These are phyloP conservation scores for Tineola bisselliella DNA, from an alignment of 2,888 invertebrate genomes.

Conservation along the genomic window DNA sequence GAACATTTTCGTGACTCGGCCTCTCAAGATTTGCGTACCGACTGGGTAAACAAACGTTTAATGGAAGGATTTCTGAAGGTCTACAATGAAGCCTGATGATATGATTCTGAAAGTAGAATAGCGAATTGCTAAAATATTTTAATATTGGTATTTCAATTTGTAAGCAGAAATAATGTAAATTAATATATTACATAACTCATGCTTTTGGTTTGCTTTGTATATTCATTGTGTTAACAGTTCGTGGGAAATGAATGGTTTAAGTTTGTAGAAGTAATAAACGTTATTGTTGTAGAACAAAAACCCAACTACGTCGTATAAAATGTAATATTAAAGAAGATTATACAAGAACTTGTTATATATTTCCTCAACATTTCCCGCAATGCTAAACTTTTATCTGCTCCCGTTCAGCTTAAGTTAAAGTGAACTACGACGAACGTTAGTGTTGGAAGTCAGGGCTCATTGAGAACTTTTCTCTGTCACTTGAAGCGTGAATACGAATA, in stretches of 20 bases:
- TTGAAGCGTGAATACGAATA: constrained; percentile 9
- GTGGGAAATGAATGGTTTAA: no score
- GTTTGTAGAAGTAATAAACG: no score
- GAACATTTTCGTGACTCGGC: constrained; percentile 64
- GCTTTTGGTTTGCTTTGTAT: no score
- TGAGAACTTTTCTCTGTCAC: constrained; percentile 34
- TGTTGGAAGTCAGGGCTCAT: constrained; percentile 46
- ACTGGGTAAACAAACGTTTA: constrained; percentile 60
- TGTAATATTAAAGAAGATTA: not conserved
- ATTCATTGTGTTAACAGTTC: no score
- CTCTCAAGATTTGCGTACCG: constrained; percentile 62
- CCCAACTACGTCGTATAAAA: not conserved
- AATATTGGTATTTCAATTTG: not conserved
- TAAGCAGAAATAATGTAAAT: no score
- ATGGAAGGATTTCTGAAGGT: constrained; percentile 50
- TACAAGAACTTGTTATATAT: constrained; percentile 6
- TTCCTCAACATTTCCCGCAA: constrained; percentile 5
- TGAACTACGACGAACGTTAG: constrained; percentile 29
- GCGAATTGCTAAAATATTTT: not conserved
- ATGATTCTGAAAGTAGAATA: not conserved
- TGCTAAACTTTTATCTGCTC: constrained; percentile 35
- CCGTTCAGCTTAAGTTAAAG: constrained; percentile 30
- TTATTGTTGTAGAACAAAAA: no score
- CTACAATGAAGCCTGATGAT: not conserved
- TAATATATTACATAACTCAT: no score